These are phyloP conservation scores for Eulithis prunata DNA, from an alignment of 2,888 invertebrate genomes.

Conservation along the genomic window DNA sequence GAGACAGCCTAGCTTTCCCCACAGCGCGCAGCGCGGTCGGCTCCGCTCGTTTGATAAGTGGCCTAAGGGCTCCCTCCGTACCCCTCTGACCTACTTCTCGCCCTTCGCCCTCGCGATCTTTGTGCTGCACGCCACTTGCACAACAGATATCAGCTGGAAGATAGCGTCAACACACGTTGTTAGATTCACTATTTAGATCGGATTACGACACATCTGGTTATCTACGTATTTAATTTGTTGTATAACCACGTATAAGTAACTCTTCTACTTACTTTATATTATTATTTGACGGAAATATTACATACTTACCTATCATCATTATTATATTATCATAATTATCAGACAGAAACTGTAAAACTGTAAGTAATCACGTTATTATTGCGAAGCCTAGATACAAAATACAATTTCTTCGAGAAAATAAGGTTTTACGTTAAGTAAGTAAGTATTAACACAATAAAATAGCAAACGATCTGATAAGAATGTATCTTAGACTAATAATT, in stretches of 20 bases:
- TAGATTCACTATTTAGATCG: slow-evolving; percentile 56
- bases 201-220: slow-evolving; percentile 48
- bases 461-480: too few relatives aligned
- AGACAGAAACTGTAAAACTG: too few relatives aligned
- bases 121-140: slow-evolving; percentile 80
- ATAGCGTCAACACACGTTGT: slow-evolving; percentile 64
- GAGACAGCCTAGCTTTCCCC: slow-evolving; percentile 75
- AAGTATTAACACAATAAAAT: too few relatives aligned
- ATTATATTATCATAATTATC: too few relatives aligned
- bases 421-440: too few relatives aligned
- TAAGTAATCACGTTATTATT: too few relatives aligned
- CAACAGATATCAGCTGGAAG: slow-evolving; percentile 81
- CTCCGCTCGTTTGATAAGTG: slow-evolving; percentile 74
- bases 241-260: neutral
- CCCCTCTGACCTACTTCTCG: slow-evolving; percentile 68
- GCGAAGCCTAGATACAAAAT: too few relatives aligned
- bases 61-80: slow-evolving; percentile 77
- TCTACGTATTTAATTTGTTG: slow-evolving; percentile 5
- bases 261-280: neutral
- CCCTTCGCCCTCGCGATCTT: slow-evolving; percentile 78
- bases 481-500: too few relatives aligned
- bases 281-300: slow-evolving; percentile 2
- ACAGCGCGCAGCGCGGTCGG: slow-evolving; percentile 60
- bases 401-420: too few relatives aligned
- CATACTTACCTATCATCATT: neutral